Base-by-base conservation (phyloP, 2,888 invertebrate species). In the Nasonovia ribisnigri region DNA sequence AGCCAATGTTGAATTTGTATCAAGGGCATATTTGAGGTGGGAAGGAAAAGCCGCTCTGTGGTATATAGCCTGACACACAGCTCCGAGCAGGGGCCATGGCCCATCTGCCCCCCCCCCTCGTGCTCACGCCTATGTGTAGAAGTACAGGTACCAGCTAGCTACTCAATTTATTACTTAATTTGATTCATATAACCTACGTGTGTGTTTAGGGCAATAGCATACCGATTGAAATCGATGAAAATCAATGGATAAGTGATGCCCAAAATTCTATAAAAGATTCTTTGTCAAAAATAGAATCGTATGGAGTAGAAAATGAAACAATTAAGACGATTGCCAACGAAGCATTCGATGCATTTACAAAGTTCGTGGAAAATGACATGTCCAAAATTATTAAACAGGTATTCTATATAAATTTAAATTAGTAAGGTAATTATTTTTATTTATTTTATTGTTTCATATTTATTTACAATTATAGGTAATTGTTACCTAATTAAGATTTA, bases 331-430 rank as follows among this genome's bases (percentile, higher is more conserved):
- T 93, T 46, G 10, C 57, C 42, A 77, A 93, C 6, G 26, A 26
- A 36, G 84, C 77, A 3, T 93, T 93, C 20, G 89, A 77, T 20
- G 5, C 51, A 4, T 93, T 93, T 51, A 57, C 89, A 13, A 54
- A 46, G n/a, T 46, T 57, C 20, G 48, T 26, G 11, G 24, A 48
- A 48, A 48, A 46, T 20, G 46, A 42, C 4, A 13, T 92, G 36
- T 57, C 92, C 8, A 20, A 29, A 26, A 16, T 92, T 1, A 92
- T 87, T 51, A n/a, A 91, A 84, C 36, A 84, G 91, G 91, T 91
- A 90, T n/a, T 10, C 8, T 42, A 26, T 77, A 36, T 77, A 36
- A 20, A 36, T 57, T 88, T 42, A 13, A 20, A 26, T 26, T 4
- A 57, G 16, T 57, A 43, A 26, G 42, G 48, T 88, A 46, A 36